A percentile compares a stretch with the other conserved stretches of the same genome.
Evolutionary conservation across 2,888 invertebrate genomes (phyloP).

Genomic region (Scaptodrosophila latifasciaeformis): DNA sequence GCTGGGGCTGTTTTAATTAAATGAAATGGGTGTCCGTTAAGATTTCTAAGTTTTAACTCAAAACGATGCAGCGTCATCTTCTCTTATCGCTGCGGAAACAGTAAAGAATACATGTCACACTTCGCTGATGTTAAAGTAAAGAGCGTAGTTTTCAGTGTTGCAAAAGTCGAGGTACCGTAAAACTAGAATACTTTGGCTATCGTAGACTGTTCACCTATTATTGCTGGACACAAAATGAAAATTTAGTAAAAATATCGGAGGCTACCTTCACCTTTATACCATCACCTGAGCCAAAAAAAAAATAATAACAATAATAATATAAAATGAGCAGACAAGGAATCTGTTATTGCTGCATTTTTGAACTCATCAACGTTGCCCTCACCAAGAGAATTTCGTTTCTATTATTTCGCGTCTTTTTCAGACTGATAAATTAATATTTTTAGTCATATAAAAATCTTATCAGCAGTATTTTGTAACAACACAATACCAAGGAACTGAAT

Average conservation of each 20-base stretch:
- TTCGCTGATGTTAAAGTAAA: neutral
- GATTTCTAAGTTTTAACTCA: too few relatives aligned
- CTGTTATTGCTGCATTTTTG: too few relatives aligned
- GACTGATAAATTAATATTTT: constrained; percentile 54
- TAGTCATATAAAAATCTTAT: constrained; percentile 55
- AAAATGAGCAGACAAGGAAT: too few relatives aligned
- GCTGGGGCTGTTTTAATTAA: constrained; percentile 28
- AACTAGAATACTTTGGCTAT: constrained; percentile 23
- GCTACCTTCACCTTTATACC: constrained; percentile 7
- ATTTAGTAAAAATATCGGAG: too few relatives aligned
- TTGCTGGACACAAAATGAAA: too few relatives aligned
- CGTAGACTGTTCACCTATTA: constrained; percentile 14
- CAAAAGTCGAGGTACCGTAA: constrained; percentile 6
- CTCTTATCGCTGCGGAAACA: constrained; percentile 66
- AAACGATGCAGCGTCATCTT: constrained; percentile 9
- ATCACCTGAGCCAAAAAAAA: too few relatives aligned
- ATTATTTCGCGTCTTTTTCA: constrained; percentile 46
- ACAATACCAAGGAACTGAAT: constrained; percentile 22
- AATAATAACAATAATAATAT: too few relatives aligned
- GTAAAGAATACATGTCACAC: constrained; percentile 65
- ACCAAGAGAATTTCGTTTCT: too few relatives aligned
- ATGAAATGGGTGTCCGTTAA: constrained; percentile 32
- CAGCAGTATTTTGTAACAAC: constrained; percentile 53
- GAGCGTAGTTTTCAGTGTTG: too few relatives aligned
- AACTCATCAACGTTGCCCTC: too few relatives aligned